Percentiles rank a stretch among this genome's conserved stretches.
Conservation (phyloP, 35 echinoderm and acorn worm species). For the Heliocidaris erythrogramma region DNA sequence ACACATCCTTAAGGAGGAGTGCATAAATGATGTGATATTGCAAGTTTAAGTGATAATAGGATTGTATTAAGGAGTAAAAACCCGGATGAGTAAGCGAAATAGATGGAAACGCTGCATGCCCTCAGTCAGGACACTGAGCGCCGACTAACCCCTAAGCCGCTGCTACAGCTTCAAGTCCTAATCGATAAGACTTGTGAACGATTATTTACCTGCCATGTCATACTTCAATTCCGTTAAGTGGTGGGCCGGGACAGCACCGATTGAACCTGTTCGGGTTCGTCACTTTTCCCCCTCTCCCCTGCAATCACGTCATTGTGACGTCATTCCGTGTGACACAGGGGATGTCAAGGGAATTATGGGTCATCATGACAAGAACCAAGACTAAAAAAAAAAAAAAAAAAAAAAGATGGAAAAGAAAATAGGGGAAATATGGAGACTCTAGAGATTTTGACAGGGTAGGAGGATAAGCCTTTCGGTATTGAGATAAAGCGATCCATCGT, state of each 20-base stretch:
- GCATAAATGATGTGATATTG: too few relatives aligned
- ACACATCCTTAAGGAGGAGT: too few relatives aligned
- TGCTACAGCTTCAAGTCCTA: background rate
- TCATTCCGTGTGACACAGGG: slow-evolving; percentile 17
- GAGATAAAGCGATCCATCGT: background rate
- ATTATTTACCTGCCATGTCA: slow-evolving; percentile 38
- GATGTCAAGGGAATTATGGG: slow-evolving; percentile 8
- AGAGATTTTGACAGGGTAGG: background rate
- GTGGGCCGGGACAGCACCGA: background rate
- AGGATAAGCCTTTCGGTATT: background rate
- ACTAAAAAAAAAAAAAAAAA: background rate
- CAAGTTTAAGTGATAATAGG: too few relatives aligned
- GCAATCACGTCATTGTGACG: slow-evolving; percentile 35
- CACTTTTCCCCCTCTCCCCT: background rate
- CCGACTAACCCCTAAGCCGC: background rate
- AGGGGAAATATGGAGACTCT: background rate
- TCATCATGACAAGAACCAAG: background rate
- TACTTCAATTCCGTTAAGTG: slow-evolving; percentile 43
- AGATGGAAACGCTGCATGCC: background rate
- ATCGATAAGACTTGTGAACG: slow-evolving; percentile 22
- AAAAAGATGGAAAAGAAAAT: background rate
- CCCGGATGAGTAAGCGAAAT: too few relatives aligned
- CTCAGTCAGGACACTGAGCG: background rate
- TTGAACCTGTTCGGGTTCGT: background rate
- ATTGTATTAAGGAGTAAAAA: too few relatives aligned